Evolutionary conservation across 2,113 vertebrate genomes (phyloP).

Genomic region (Colaptes auratus): DNA sequence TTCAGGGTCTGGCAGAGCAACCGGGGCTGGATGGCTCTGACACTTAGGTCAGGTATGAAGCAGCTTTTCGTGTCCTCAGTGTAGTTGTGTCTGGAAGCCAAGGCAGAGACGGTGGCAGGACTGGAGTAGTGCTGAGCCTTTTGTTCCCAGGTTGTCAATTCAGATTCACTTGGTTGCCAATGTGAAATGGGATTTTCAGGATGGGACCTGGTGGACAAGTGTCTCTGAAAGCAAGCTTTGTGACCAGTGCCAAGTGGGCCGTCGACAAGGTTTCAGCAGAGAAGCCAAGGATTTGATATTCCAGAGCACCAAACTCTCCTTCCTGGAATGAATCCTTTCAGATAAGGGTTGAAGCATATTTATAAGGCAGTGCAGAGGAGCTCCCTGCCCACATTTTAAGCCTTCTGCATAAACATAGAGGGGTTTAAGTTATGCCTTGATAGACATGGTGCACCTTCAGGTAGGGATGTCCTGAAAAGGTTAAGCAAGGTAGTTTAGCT

Average conservation of each 20-base stretch:
- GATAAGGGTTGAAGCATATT: background rate
- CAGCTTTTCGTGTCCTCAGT: background rate
- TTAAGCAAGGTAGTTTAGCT: background rate
- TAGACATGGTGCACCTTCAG: fast-evolving
- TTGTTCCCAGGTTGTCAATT: background rate
- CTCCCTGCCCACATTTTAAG: background rate
- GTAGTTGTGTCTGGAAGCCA: background rate
- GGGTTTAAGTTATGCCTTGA: background rate
- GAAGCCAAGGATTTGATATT: background rate
- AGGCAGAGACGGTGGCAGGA: background rate
- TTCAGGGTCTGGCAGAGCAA: background rate
- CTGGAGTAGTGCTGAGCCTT: background rate
- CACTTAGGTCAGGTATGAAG: background rate
- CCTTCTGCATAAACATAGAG: background rate
- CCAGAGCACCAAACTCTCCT: background rate
- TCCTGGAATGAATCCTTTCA: background rate
- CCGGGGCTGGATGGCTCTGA: background rate
- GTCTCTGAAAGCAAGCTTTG: background rate
- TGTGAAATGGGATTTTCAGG: background rate
- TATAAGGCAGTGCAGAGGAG: background rate
- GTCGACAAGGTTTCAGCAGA: background rate
- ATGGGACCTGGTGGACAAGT: background rate
- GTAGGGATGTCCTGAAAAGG: background rate
- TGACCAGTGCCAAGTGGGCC: background rate
- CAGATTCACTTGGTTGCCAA: background rate